Percentiles rank a stretch among this genome's conserved stretches.
Evolutionary conservation across 2,797 vertebrate genomes (phyloP).

Genomic region (Sebastes glaucus): DNA sequence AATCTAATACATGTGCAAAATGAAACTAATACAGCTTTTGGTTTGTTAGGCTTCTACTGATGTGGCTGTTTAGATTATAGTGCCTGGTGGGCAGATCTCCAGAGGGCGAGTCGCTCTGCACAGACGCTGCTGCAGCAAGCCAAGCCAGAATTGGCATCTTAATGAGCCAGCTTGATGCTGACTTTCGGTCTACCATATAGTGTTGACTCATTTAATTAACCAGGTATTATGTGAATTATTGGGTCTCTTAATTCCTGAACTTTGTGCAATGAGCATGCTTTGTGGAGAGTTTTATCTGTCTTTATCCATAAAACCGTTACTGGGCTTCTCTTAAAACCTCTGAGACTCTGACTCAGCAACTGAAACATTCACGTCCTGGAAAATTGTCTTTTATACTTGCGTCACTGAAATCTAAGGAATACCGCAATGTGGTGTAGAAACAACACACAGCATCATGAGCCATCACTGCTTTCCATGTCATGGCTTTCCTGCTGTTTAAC

Average conservation of each 20-base stretch:
- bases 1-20: background rate
- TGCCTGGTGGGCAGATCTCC: slow-evolving; percentile 12
- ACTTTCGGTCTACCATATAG: background rate
- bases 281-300: background rate
- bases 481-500: slow-evolving; percentile 9
- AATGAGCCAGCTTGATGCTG: slow-evolving; percentile 11
- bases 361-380: background rate
- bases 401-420: slow-evolving; percentile 33
- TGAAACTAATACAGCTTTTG: background rate
- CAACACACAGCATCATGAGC: background rate
- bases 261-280: background rate
- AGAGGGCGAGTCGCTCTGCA: slow-evolving; percentile 1
- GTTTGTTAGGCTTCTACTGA: background rate
- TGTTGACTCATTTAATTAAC: slow-evolving; percentile 13
- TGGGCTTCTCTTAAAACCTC: slow-evolving; percentile 2
- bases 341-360: slow-evolving; percentile 39
- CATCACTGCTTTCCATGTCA: slow-evolving; percentile 19
- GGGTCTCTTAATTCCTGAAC: background rate
- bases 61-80: slow-evolving; percentile 13
- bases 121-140: slow-evolving; percentile 10
- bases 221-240: background rate
- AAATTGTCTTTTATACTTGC: slow-evolving; percentile 27
- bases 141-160: slow-evolving; percentile 20
- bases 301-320: background rate
- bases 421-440: background rate